Conservation (phyloP, 92 coral and sea anemone genomes). For the Porites lobata region DNA sequence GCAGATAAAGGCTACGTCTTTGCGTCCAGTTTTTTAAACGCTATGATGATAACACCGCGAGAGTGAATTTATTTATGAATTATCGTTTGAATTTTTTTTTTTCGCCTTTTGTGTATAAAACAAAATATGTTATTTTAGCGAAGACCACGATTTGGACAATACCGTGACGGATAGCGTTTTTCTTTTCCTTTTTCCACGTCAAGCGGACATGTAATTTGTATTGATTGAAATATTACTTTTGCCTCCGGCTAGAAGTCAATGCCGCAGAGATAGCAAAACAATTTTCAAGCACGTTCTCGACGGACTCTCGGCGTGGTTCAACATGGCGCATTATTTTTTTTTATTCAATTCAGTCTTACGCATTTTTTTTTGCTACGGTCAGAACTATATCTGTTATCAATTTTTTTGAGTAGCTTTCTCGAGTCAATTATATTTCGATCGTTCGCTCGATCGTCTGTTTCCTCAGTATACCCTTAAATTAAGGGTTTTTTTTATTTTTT, state of each 20-base stretch:
- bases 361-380: too few relatives aligned
- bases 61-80: neutral
- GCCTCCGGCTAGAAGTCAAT: conserved; percentile 21
- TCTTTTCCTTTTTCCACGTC: neutral
- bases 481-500: neutral
- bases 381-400: neutral
- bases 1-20: neutral
- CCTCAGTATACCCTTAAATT: neutral
- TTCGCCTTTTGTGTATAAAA: neutral
- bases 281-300: conserved; percentile 11
- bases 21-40: neutral
- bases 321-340: neutral
- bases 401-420: neutral
- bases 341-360: too few relatives aligned
- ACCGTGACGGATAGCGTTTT: neutral
- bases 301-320: neutral
- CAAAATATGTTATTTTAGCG: too few relatives aligned
- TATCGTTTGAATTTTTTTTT: too few relatives aligned
- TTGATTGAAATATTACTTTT: neutral
- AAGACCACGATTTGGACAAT: neutral
- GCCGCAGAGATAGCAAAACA: conserved; percentile 3
- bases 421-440: neutral
- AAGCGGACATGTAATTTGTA: conserved; percentile 20
- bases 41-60: neutral
- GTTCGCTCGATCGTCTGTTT: neutral